Percentiles rank a stretch among this genome's conserved stretches.
These are phyloP conservation scores for Corythornis vintsioides DNA, from an alignment of 2,113 vertebrate genomes.

Conservation along the genomic window DNA sequence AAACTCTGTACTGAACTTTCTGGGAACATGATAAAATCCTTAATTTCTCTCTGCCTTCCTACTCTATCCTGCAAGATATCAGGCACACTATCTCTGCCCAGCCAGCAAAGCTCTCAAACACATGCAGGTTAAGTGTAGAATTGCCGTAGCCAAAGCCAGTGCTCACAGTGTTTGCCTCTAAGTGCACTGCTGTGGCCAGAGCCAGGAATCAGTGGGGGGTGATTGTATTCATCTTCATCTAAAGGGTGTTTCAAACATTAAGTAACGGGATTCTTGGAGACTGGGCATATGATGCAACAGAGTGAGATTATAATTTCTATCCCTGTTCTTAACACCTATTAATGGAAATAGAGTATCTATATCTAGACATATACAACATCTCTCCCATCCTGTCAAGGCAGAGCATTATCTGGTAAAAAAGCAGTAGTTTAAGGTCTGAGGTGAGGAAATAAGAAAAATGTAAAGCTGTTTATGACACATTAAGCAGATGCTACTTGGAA, in stretches of 20 bases:
- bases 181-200: neutral
- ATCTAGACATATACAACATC: neutral
- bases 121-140: neutral
- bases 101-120: neutral
- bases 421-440: neutral
- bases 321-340: constrained; percentile 15
- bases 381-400: neutral
- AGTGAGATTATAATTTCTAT: neutral
- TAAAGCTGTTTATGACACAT: neutral
- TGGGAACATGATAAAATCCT: constrained; percentile 3
- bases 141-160: neutral
- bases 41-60: neutral
- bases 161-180: neutral
- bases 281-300: neutral
- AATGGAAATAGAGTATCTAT: constrained; percentile 22
- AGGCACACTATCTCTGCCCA: neutral
- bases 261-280: constrained; percentile 43
- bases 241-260: constrained; percentile 18
- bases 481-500: neutral
- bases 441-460: neutral
- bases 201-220: constrained; percentile 10
- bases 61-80: constrained; percentile 13
- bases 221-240: neutral
- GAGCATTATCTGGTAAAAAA: neutral
- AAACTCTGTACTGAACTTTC: neutral